These are phyloP conservation scores for Ceratitis capitata DNA, from an alignment of 1,140 invertebrate genomes.

Conservation along the genomic window DNA sequence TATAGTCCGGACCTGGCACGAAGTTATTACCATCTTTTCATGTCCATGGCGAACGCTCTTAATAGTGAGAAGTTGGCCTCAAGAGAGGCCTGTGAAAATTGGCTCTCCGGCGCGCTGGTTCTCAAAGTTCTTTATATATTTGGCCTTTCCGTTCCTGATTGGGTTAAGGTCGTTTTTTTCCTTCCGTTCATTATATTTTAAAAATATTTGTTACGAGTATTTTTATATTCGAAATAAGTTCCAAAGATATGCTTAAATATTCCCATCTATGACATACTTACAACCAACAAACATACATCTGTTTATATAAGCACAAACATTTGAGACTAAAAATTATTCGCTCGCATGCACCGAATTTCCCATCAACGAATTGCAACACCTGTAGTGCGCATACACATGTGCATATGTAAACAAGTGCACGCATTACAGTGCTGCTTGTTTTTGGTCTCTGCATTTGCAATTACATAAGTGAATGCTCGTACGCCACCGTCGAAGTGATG, in stretches of 20 bases:
- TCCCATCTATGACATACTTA: neutral
- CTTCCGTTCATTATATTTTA: neutral
- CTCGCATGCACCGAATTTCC: neutral
- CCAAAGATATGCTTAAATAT: too few species aligned
- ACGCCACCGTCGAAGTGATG: neutral
- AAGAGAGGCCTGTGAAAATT: too few species aligned
- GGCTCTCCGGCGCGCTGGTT: too few species aligned
- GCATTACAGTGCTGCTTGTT: neutral
- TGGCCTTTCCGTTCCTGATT: too few species aligned
- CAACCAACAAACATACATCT: neutral
- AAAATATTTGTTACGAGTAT: neutral
- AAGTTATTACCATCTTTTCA: too few species aligned
- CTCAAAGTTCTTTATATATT: too few species aligned
- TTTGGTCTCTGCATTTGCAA: neutral
- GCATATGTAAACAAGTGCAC: neutral
- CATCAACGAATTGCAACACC: neutral
- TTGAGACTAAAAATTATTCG: neutral
- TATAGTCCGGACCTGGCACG: too few species aligned
- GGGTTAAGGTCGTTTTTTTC: too few species aligned
- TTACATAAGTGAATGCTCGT: neutral
- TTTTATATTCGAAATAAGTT: too few species aligned
- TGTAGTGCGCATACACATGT: neutral
- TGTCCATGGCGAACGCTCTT: too few species aligned
- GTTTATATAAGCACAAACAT: neutral
- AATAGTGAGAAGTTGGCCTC: too few species aligned